Evolutionary conservation across 2,797 vertebrate genomes (phyloP).

Genomic region (Heteromormyrus szaboi): DNA sequence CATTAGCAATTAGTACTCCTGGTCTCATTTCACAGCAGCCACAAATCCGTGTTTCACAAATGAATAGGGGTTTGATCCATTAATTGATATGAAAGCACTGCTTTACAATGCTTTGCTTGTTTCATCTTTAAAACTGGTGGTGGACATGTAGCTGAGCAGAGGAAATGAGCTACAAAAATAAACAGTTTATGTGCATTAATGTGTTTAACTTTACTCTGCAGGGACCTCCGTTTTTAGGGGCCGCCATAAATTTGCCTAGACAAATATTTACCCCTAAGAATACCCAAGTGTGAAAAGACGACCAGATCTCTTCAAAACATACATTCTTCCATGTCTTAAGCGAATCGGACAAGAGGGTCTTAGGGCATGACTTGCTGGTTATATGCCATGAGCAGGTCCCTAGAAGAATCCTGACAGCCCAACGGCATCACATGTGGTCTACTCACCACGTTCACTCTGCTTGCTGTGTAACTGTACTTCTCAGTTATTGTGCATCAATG

Average conservation of each 20-base stretch:
- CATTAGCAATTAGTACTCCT: background rate
- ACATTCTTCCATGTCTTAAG: background rate
- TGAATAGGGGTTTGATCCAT: background rate
- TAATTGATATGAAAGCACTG: background rate
- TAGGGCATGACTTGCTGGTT: background rate
- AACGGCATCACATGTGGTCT: background rate
- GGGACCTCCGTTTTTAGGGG: background rate
- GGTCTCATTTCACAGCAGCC: background rate
- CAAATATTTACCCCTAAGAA: constrained; percentile 6
- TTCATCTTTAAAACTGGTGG: constrained; percentile 9
- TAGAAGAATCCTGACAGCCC: background rate
- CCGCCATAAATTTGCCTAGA: background rate
- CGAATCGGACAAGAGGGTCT: background rate
- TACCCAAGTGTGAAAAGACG: background rate
- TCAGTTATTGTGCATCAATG: constrained; percentile 20
- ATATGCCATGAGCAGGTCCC: background rate
- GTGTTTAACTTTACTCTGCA: background rate
- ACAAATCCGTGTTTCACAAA: background rate
- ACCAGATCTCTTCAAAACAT: background rate
- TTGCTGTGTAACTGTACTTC: background rate
- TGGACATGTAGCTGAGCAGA: background rate
- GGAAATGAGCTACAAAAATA: background rate
- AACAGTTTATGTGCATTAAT: background rate
- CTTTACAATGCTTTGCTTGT: constrained; percentile 9
- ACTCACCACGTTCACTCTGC: background rate